A percentile compares a stretch with the other conserved stretches of the same genome.
phyloP scores from a whole-genome alignment of 2,888 invertebrate genomes.

The Drosophila antonietae region DNA sequence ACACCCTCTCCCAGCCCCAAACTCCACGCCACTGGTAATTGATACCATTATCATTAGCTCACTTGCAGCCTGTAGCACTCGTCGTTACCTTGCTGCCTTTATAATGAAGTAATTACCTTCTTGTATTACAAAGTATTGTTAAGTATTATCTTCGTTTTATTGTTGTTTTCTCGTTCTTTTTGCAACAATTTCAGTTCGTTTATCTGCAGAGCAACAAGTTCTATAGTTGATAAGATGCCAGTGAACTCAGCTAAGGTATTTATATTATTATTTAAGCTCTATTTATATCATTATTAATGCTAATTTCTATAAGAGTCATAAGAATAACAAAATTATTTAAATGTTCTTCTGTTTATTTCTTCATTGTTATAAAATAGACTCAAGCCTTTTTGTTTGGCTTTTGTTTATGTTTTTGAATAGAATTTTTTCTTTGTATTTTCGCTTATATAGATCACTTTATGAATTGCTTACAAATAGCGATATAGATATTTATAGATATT shows the following conservation, averaged over 20 bases:
- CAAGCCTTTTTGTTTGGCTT: not conserved
- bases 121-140: constrained; percentile 42
- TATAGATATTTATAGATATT: no score
- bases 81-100: constrained; percentile 63
- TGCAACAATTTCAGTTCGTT: constrained; percentile 56
- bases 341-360: constrained; percentile 29
- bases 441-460: not conserved
- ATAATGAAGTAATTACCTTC: constrained; percentile 74
- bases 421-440: not conserved
- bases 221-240: constrained; percentile 63
- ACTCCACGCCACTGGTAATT: constrained; percentile 52
- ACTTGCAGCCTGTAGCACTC: constrained; percentile 39
- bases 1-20: not conserved
- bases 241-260: constrained; percentile 54
- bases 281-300: constrained; percentile 49
- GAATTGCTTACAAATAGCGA: not conserved
- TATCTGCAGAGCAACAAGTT: constrained; percentile 9
- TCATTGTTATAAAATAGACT: constrained; percentile 3
- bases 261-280: not conserved
- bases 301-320: constrained; percentile 47
- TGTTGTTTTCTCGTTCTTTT: constrained; percentile 23
- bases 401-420: constrained; percentile 8
- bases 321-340: constrained; percentile 70
- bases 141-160: constrained; percentile 41
- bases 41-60: constrained; percentile 77